Evolutionary conservation across 2,888 invertebrate species (phyloP), one percentile per base, ranked within the genome.

Genomic region (Cosmia trapezina): DNA sequence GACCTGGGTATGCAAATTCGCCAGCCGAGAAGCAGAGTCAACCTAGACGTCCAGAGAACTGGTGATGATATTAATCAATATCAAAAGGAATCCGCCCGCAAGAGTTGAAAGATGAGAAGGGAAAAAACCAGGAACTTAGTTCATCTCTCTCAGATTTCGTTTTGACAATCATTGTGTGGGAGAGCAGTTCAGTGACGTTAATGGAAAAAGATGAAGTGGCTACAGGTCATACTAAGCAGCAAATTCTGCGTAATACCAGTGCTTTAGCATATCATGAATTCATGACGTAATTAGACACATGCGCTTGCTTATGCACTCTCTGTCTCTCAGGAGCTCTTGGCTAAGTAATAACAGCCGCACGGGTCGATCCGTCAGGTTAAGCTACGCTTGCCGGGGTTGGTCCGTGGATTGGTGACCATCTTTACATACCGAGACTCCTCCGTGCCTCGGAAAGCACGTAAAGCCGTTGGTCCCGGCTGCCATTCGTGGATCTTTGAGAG

Each of bases 141-240:
- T 14, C 17, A 49, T 41, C 28, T 51, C 12, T 17, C n/a, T 8
- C 28, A 12, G 4, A 47, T 22, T 14, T 41, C 11, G 7, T 8
- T 41, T 41, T 76, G 37, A 22, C 22, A 22, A 53, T 22, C 22
- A 12, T 53, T 53, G 22, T 12, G 22, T 51, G 51, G n/a, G 9
- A 51, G n/a, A 49, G 49, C 49, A 49, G 22, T 5, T 53, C 53
- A 74, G 43, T 57, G 56, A 70, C 51, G 49, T 45, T 43, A 51
- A 12, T 57, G 33, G 59, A 47, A 59, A 71, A 22, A 43, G 33
- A 28, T 12, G 4, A 17, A 69, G 8, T 28, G 5, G 22, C 57
- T 59, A 37, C 69, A 77, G 69, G 41, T 41, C 37, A 73, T 76
- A 77, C 51, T 60, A 77, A 59, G 41, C 57, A 53, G 70, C 6